Evolutionary conservation across 2,113 vertebrate genomes (phyloP), one percentile per base, ranked within the genome.

Genomic region (Galeopterus variegatus): DNA sequence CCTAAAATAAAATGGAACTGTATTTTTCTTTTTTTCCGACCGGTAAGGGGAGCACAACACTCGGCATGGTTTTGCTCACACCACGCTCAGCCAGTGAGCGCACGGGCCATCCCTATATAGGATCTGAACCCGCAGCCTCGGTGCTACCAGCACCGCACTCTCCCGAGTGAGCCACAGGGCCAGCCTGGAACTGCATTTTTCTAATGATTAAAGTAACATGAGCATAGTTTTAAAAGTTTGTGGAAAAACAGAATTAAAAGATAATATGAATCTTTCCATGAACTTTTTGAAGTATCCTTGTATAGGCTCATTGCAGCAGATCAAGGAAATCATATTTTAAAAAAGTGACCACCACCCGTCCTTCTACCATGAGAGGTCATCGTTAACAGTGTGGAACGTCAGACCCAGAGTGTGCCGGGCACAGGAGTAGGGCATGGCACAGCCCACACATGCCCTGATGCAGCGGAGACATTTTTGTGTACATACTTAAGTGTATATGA

Each of bases 361-460:
- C 11, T 18, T 58, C 15, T 7, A 1, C 54, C 56, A 1, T 2
- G 28, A 52, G 45, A 73, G n/a, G 4, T 1, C 15, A 3, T 3
- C 62, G 73, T 1, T 26, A 10, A 33, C n/a, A 26, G 31, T 0
- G 6, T 15, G 0, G n/a, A 4, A 1, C 0, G 0, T 0, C 36
- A 26, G 24, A 23, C 0, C 3, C 33, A 1, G 1, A 11, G 3
- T 33, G 1, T 17, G 65, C 36, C 5, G 23, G 2, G 67, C 21
- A 21, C 62, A 4, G 28, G 9, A 41, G 69, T 0, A 2, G 5
- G 33, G 5, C 52, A 1, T 8, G 6, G 26, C 2, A 10, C 15
- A 75, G 50, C 31, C 60, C 28, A 45, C 36, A 0, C 15, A 0
- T 41, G n/a, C 17, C 14, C 28, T 1, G 7, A 15, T 3, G 28